Base-by-base conservation (phyloP, 2,888 invertebrate genomes). In the Glyphotaelius pellucidus region DNA sequence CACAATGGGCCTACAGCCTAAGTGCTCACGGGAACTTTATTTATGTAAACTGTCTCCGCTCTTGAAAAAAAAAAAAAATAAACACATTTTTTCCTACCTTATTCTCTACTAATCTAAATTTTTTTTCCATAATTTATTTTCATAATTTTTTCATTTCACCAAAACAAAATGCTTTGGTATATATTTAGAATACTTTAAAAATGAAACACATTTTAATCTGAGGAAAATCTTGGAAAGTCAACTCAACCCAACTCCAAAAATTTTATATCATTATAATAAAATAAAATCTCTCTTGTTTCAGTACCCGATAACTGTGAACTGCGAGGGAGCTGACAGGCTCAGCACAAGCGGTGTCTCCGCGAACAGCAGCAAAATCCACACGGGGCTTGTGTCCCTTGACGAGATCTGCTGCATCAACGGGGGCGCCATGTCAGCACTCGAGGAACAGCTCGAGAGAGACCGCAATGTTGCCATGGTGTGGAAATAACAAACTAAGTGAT, bases 361-460 rank as follows among this genome's bases (percentile, higher is more conserved):
- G 91, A 30, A 31, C 93, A 95, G 14, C 94, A 95, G 15, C 94
- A 90, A 87, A 67, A 95, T 95, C 0, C 96, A 96, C 95, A 96
- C 95, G 94, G 96, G 96, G 0, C 94, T 95, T 1, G 95, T 95
- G 3, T 98, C 97, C 93, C 96, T 98, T 92, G 98, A 99, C 96
- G 98, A 98, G 95, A 97, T 99, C 94, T 98, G 98, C 95, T 98
- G 98, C 94, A 97, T 97, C 93, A 97, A 97, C 38, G 97, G 98
- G 0, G 96, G 98, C 87, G 97, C 97, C 31, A 96, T 97, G 30
- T 96, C 97, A 80, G 97, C 98, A 94, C 95, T 98, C 0, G 98
- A 98, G 94, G 98, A 98, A 91, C 97, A 98, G 93, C 95, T 98
- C 3, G 98, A 98, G 94, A 95, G 97, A 91, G 98, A 98, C 95